These are phyloP conservation scores for Macrophya annulata DNA, from an alignment of 2,888 invertebrate species.

Conservation along the genomic window DNA sequence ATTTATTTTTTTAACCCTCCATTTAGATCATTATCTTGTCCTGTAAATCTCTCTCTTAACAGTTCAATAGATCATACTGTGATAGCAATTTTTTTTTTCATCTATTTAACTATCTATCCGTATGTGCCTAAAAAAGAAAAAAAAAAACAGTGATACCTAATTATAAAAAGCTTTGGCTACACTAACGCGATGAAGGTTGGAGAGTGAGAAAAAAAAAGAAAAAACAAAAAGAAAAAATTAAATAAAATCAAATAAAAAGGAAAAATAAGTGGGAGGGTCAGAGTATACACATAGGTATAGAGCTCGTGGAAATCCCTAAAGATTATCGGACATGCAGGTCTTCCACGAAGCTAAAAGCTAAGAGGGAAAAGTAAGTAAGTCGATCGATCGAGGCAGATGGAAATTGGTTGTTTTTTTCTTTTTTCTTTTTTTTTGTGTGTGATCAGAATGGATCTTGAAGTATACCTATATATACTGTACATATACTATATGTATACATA, in stretches of 20 bases:
- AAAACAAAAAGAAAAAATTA: too few relatives aligned
- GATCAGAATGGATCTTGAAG: neutral
- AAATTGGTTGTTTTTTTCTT: neutral
- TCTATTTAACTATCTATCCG: too few relatives aligned
- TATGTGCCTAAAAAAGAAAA: neutral
- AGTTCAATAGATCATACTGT: too few relatives aligned
- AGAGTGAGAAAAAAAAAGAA: too few relatives aligned
- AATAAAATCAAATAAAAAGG: too few relatives aligned
- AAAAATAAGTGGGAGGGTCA: neutral
- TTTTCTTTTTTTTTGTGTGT: neutral
- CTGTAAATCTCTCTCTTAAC: too few relatives aligned
- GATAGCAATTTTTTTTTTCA: too few relatives aligned
- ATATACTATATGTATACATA: too few relatives aligned
- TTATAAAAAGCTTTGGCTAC: neutral
- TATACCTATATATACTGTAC: too few relatives aligned
- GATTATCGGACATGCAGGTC: conserved; percentile 53
- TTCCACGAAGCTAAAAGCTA: conserved; percentile 10
- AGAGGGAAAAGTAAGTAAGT: neutral
- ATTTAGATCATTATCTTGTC: too few relatives aligned
- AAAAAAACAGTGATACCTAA: neutral
- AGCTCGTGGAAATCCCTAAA: conserved; percentile 47
- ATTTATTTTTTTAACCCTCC: neutral
- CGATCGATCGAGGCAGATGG: neutral
- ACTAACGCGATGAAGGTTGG: neutral
- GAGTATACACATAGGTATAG: too few relatives aligned